Evolutionary conservation across 2,888 invertebrate species (phyloP), one percentile per base, ranked within the genome.

Genomic region (Abrostola triplasia): DNA sequence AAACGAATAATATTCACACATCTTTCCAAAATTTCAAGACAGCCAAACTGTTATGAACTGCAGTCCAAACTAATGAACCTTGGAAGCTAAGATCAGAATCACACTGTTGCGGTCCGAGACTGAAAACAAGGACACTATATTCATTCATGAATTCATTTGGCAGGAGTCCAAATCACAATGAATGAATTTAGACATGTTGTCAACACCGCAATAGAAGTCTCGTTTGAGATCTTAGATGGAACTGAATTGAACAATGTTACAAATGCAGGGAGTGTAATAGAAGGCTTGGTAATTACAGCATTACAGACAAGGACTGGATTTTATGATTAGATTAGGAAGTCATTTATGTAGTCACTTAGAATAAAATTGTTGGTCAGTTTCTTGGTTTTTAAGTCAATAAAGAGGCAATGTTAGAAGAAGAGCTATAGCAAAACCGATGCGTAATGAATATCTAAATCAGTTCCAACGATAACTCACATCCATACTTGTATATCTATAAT

Each of bases 71-170:
- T 68, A 77, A 77, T 75, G 52, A 73, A 41, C 70, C 63, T 59
- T 59, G 52, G 67, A 66, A 51, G 37, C 53, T 59, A 48, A 65
- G 70, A 66, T 65, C 65, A 48, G 49, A 62, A 70, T 65, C 49
- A 65, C 62, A 65, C 53, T 60, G 73, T 66, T 70, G 62, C 70
- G 76, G 67, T 52, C 36, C 50, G 11, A 12, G 13, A 72, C 57
- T 64, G 13, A 53, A 59, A 59, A 66, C 69, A 76, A 64, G 69
- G 66, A 63, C 59, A 74, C 61, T 72, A 63, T 62, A 73, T 72
- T 64, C 78, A 79, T 79, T 79, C 79, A 79, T 79, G 75, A 67
- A 68, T 75, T 66, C 59, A 73, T 77, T 77, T 79, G 79, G 79
- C 77, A 36, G 37, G 36, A 24, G 36, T 65, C 77, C 79, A 79